phyloP scores from a whole-genome alignment of 2,113 vertebrate genomes.

The Brienomyrus longianalis region DNA sequence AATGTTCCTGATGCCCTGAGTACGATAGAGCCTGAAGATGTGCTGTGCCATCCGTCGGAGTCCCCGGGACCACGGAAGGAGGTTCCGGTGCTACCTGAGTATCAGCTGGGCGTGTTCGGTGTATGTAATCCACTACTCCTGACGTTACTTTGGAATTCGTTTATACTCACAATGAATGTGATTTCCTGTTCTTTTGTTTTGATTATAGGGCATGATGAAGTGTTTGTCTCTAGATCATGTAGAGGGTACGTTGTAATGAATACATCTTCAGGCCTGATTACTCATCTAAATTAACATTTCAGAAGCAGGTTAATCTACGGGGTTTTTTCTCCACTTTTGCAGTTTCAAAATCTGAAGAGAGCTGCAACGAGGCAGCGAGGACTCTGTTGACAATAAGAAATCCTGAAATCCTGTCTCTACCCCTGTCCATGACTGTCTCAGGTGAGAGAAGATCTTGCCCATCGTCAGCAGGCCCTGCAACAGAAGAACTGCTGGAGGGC shows the following conservation, averaged over 20 bases:
- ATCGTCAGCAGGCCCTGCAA: not conserved
- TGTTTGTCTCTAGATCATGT: constrained; percentile 55
- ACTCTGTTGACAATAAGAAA: constrained; percentile 81
- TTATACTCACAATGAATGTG: not conserved
- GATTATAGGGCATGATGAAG: constrained; percentile 63
- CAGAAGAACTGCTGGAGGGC: not conserved
- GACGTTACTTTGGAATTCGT: not conserved
- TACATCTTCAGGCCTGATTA: not conserved
- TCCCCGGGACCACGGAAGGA: constrained; percentile 44
- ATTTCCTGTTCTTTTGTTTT: not conserved
- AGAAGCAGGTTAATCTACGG: not conserved
- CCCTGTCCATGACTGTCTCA: not conserved
- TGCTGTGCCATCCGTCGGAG: constrained; percentile 40
- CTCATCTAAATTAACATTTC: not conserved
- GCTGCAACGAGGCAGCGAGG: constrained; percentile 83
- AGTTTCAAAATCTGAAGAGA: constrained; percentile 61
- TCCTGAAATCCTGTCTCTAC: constrained; percentile 40
- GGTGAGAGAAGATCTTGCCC: not conserved
- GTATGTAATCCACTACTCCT: constrained; percentile 56
- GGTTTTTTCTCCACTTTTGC: constrained; percentile 13
- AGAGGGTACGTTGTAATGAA: constrained; percentile 63
- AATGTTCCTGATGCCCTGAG: constrained; percentile 63
- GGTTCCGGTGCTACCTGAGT: constrained; percentile 48
- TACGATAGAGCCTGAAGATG: constrained; percentile 51
- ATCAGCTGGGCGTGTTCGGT: constrained; percentile 53